Percentiles rank a stretch among this genome's conserved stretches.
phyloP scores from a whole-genome alignment of 53 echinoderm and acorn worm genomes.

The Actinopyga echinites region DNA sequence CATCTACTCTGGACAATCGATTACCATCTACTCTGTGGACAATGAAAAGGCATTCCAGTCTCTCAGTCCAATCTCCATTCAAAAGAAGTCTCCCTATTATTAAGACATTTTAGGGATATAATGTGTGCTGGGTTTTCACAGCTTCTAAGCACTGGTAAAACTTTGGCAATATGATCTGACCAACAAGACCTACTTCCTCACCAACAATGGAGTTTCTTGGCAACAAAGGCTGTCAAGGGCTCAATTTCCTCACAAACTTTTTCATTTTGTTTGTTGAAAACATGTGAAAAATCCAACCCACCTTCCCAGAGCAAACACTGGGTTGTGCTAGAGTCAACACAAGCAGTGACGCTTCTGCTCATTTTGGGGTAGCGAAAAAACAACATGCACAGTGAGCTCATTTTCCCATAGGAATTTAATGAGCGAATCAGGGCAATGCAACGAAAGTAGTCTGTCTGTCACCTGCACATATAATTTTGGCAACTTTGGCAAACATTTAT shows the following conservation, averaged over 20 bases:
- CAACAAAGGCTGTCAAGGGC: not conserved
- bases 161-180: too few relatives aligned
- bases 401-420: slow-evolving; percentile 16
- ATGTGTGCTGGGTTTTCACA: too few relatives aligned
- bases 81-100: too few relatives aligned
- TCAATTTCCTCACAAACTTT: slow-evolving; percentile 8
- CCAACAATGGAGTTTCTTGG: slow-evolving; percentile 6
- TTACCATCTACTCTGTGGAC: too few relatives aligned
- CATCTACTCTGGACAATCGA: too few relatives aligned
- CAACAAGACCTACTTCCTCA: not conserved
- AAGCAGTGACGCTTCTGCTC: slow-evolving; percentile 2
- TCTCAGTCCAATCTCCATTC: too few relatives aligned
- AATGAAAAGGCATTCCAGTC: too few relatives aligned
- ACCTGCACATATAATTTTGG: slow-evolving; percentile 23
- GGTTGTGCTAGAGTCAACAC: slow-evolving; percentile 10
- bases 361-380: slow-evolving; percentile 5
- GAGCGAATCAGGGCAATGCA: not conserved
- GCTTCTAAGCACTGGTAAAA: too few relatives aligned
- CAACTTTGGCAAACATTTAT: slow-evolving; percentile 36
- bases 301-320: slow-evolving; percentile 22
- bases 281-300: slow-evolving; percentile 12
- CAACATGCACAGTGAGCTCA: slow-evolving; percentile 23
- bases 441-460: slow-evolving; percentile 10
- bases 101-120: too few relatives aligned
- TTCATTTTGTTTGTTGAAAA: slow-evolving; percentile 1